phyloP scores from a whole-genome alignment of 2,888 invertebrate genomes.

The Apeira syringaria region DNA sequence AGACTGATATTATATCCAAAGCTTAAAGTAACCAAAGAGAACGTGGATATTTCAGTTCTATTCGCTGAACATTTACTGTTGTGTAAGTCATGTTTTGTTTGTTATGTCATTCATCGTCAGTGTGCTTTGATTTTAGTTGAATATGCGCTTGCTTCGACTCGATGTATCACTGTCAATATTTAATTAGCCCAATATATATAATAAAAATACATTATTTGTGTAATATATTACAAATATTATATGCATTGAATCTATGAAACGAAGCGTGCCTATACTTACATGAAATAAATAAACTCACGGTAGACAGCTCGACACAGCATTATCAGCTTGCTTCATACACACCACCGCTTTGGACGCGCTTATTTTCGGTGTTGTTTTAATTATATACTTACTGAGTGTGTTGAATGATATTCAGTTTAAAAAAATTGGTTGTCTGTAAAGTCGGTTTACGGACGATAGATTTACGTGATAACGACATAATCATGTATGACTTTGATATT shows the following conservation, averaged over 20 bases:
- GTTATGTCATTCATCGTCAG: constrained; percentile 81
- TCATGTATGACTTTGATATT: no score
- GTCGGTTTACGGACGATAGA: no score
- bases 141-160: constrained; percentile 74
- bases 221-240: constrained; percentile 16
- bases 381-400: constrained; percentile 6
- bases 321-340: constrained; percentile 55
- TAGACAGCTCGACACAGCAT: constrained; percentile 45
- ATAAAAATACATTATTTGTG: constrained; percentile 11
- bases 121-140: constrained; percentile 74
- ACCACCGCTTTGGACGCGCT: constrained; percentile 57
- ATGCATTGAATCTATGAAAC: no score
- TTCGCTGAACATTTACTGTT: constrained; percentile 74
- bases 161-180: constrained; percentile 39
- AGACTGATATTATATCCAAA: constrained; percentile 80
- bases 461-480: no score
- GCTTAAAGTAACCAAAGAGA: constrained; percentile 74
- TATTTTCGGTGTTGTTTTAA: constrained; percentile 22
- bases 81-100: constrained; percentile 83
- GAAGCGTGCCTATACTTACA: not conserved
- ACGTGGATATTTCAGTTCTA: constrained; percentile 72
- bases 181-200: constrained; percentile 27
- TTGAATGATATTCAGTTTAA: constrained; percentile 19
- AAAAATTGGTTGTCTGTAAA: no score
- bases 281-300: not conserved